Evolutionary conservation across 2,113 vertebrate genomes (phyloP).

Genomic region (Jacana jacana): DNA sequence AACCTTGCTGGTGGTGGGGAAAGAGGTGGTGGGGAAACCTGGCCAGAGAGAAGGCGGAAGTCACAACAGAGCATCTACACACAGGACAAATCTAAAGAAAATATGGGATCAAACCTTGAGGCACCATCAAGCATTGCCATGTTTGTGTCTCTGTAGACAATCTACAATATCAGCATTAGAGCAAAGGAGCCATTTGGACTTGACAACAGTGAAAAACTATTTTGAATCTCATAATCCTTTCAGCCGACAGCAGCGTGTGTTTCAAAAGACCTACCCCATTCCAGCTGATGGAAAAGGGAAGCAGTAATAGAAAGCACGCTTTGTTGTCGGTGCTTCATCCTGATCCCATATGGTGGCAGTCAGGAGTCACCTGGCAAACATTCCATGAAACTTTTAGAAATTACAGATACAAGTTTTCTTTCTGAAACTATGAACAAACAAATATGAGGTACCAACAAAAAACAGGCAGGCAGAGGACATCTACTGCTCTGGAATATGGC

Average conservation of each 20-base stretch:
- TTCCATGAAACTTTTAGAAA: neutral
- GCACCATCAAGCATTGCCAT: neutral
- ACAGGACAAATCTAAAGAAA: neutral
- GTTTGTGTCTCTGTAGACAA: neutral
- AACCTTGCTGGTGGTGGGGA: neutral
- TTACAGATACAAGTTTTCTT: neutral
- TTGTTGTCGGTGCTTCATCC: rapidly evolving
- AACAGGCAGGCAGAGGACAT: neutral
- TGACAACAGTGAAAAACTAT: neutral
- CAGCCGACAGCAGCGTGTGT: neutral
- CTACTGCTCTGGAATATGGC: neutral
- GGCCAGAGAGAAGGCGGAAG: neutral
- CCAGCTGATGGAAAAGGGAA: neutral
- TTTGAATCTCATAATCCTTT: neutral
- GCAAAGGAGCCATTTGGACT: neutral
- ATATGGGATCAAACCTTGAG: neutral
- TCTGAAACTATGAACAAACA: neutral
- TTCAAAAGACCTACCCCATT: neutral
- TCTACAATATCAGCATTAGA: neutral
- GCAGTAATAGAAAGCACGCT: neutral
- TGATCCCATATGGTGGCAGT: neutral
- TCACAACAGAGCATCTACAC: neutral
- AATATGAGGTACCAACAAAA: neutral
- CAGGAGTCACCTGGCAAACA: neutral
- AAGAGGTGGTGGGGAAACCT: neutral